Base-by-base conservation (phyloP, 2,888 invertebrate genomes). In the Desoria tigrina region DNA sequence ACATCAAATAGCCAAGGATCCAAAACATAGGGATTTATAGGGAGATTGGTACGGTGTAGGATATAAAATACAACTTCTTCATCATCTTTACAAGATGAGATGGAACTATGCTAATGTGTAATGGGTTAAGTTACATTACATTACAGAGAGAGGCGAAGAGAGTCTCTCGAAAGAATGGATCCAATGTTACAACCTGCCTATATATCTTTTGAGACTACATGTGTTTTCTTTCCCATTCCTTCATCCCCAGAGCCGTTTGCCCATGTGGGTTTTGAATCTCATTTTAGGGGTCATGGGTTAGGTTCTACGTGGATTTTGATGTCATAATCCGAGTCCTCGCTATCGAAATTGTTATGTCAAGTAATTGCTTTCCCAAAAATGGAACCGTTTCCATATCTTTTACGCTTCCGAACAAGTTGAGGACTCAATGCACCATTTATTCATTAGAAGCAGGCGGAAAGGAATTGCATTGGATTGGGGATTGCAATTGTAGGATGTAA, bases 211-310 rank as follows among this genome's bases (percentile, higher is more conserved):
- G 16, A 9, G 9, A 39, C 39, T 45, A 45, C 45, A 16, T 45
- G 45, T 45, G 45, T 45, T 45, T 45, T 45, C 21, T 21, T 45
- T 45, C 45, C 16, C 45, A 18, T 16, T 16, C 45, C 16, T 45
- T 45, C 45, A 45, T 45, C 45, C 45, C 45, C 45, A 18, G 45
- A n/a, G 53, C 55, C n/a, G 27, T 28, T 61, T 32, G 51, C 37
- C 72, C 72, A 72, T 67, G 69, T 72, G 72, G 63, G 61, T 61
- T 65, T 67, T 69, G 27, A 26, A 51, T 39, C 45, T 45, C 63
- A 11, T 18, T 54, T 61, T 65, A 58, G 61, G 57, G 62, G 65
- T 69, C 67, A 67, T 53, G 61, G 72, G 72, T 67, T 58, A 65
- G 18, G n/a, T 28, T 56, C 54, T 23, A 56, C 1, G 2, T 18